Base-by-base conservation (phyloP, 2,888 invertebrate genomes). In the Callyntrura guangdongensis region DNA sequence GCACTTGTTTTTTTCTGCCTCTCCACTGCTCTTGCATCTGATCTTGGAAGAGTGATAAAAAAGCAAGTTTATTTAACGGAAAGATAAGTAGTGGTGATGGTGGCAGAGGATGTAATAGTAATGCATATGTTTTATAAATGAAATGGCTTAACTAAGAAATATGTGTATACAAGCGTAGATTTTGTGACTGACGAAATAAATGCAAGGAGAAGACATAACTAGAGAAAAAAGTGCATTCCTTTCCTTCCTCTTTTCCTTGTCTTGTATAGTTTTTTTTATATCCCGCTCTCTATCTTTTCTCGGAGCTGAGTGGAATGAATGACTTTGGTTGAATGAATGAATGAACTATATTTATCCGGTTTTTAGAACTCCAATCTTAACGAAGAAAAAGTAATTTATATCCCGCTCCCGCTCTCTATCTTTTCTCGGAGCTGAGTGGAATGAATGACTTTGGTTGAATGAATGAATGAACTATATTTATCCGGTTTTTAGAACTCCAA, bases 391-490 rank as follows among this genome's bases (percentile, higher is more conserved):
- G 61, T 61, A 64, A 61, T 5, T 8, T 61, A n/a, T n/a, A n/a
- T n/a, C n/a, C n/a, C 11, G 5, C 9, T 74, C 3, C n/a, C n/a
- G n/a, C n/a, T n/a, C n/a, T n/a, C n/a, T n/a, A n/a, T 69, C 12
- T 79, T 64, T 67, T 47, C 67, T 47, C 67, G 69, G 84, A 83
- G 82, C 47, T 53, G 84, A 84, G 82, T 83, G 6, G 61, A 61
- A 61, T 61, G 61, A 61, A 61, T 61, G 84, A 69, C 69, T 84
- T 49, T 67, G 82, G 36, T 59, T 85, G 61, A 22, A 12, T 81
- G 87, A 89, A 89, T 89, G 89, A 85, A 89, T 89, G 89, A 89
- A 90, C 89, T 90, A 90, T 90, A 90, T 90, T 90, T 90, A 90
- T 85, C 85, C 89, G 82, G 53, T 36, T 59, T 17, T 77, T 27